Percentiles rank a stretch among this genome's conserved stretches.
These are phyloP conservation scores for Heliconius ismenius DNA, from an alignment of 2,888 invertebrate genomes.

Conservation along the genomic window DNA sequence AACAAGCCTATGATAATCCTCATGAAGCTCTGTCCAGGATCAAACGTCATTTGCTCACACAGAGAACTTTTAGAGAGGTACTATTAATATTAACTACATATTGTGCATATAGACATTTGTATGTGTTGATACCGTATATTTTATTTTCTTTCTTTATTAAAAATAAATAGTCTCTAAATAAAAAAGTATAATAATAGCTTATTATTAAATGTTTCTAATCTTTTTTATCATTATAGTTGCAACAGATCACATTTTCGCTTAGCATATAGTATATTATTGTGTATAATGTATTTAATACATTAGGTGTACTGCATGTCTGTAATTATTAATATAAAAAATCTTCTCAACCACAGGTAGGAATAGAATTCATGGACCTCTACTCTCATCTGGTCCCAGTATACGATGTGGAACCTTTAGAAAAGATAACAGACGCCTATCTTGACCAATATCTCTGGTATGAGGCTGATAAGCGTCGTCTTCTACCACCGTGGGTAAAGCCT, in stretches of 20 bases:
- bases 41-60: slow-evolving; percentile 98
- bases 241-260: too few species aligned
- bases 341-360: slow-evolving; percentile 87
- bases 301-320: not conserved
- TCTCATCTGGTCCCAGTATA: slow-evolving; percentile 99
- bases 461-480: slow-evolving; percentile 97
- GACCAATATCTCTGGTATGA: slow-evolving; percentile 99
- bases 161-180: not conserved
- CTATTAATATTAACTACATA: slow-evolving; percentile 38
- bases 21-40: slow-evolving; percentile 99
- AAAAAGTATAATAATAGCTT: not conserved
- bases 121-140: not conserved
- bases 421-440: slow-evolving; percentile 99
- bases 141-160: not conserved
- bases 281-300: too few species aligned
- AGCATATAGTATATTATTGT: too few species aligned
- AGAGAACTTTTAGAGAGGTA: slow-evolving; percentile 98
- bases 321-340: not conserved
- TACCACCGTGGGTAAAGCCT: slow-evolving; percentile 99
- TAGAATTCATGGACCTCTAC: slow-evolving; percentile 99
- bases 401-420: slow-evolving; percentile 99
- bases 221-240: too few species aligned
- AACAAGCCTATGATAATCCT: slow-evolving; percentile 99
- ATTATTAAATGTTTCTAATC: too few species aligned
- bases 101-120: not conserved